Base-by-base conservation (phyloP, 2,888 invertebrate species). In the Drosophila borealis region DNA sequence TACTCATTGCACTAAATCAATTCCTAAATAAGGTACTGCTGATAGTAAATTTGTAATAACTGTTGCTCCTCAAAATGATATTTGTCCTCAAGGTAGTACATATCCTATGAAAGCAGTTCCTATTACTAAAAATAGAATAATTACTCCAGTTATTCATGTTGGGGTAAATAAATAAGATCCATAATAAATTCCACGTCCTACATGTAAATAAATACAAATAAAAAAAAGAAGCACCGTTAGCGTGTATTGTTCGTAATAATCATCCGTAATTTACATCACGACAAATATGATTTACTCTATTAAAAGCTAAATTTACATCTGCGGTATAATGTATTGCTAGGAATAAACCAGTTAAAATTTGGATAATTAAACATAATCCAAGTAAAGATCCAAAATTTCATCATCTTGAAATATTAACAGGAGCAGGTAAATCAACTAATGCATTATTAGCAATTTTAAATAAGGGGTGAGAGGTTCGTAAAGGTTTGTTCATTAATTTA, bases 41-140 rank as follows among this genome's bases (percentile, higher is more conserved):
- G 96, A 96, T 70, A 96, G 68, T 81, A 96, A 82, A 89, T 96
- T 74, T 17, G 69, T 73, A 65, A 65, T 73, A 10, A 71, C 73
- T 9, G 96, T 96, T 0, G 96, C 96, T 29, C 25, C 25, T 25
- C 25, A 25, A 1, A 25, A 25, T 8, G 25, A 25, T 25, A 25
- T 2, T 95, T 96, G 96, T 8, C 96, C 96, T 92, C 96, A 96
- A 1, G 96, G 96, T 86, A 96, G 96, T 0, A 25, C 95, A 93
- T 96, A 96, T 0, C 96, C 96, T 93, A 96, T 93, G 91, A 96
- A 96, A 19, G 95, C 95, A 50, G 95, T 95, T 88, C 92, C 94
- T 94, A 96, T 96, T 72, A 94, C 91, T 91, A 95, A 55, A 82
- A 96, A 94, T 92, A 96, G 91, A 90, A 96, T 94, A 66, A 95